Base-by-base conservation (phyloP, 2,113 vertebrate species). In the Oncorhynchus clarkii region DNA sequence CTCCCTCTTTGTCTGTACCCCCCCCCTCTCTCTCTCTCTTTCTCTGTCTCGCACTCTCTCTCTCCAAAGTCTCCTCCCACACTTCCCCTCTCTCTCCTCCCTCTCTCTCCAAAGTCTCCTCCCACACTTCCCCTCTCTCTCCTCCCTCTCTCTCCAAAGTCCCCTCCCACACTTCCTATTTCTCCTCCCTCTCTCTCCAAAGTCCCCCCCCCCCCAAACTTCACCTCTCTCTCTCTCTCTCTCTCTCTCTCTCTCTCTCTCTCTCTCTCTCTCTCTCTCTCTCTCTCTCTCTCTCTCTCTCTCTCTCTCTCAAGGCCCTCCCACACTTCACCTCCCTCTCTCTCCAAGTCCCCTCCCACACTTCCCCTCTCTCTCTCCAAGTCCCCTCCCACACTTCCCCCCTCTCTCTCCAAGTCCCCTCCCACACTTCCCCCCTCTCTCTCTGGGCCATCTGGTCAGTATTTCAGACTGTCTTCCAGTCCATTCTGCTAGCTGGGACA, bases 391-490 rank as follows among this genome's bases (percentile, higher is more conserved):
- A 29, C 27, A 4, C 27, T 29, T 5, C 4, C 29, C 29, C 29
- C 0, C 29, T 5, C 29, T 31, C 29, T 31, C 5, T 31, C 29
- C 26, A 27, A 27, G 26, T 27, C 29, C 29, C 1, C 29, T 5
- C 29, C 29, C 27, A 29, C 27, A 29, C 26, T 26, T 26, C 29
- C 29, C 26, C 27, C 1, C 78, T 75, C 78, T 71, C 82, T 66
- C 73, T 51, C 78, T 84, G 45, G 82, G 83, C 89, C 90, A 87
- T 88, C 90, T 84, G 86, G 76, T 88, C 83, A 76, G 24, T 82
- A 86, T 89, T 84, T 84, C 87, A 90, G 49, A 79, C 82, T 89
- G 86, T 89, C 82, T 20, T 62, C 75, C 82, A 84, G 78, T 60
- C 71, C 83, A 80, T 79, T 84, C 80, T 66, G 75, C 67, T 22